A percentile compares a stretch with the other conserved stretches of the same genome.
phyloP scores from a whole-genome alignment of 1,140 invertebrate genomes.

The Nautilus pompilius region DNA sequence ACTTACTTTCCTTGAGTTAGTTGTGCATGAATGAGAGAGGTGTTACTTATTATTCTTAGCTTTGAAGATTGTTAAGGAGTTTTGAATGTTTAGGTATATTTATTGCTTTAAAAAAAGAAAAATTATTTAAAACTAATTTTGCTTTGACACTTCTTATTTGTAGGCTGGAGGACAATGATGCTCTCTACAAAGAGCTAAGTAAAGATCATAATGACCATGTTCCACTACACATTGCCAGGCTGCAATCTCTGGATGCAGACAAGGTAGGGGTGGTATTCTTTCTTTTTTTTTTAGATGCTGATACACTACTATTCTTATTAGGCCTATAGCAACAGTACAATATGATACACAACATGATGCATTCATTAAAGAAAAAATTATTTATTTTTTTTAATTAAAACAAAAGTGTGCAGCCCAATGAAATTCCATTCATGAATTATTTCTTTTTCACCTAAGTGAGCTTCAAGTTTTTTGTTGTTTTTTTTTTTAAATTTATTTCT shows the following conservation, averaged over 20 bases:
- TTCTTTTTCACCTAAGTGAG: background rate
- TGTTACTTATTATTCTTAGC: no score
- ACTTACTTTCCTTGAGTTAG: background rate
- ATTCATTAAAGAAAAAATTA: background rate
- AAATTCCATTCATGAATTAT: background rate
- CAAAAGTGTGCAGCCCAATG: background rate
- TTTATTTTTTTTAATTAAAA: background rate
- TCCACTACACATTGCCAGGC: conserved; percentile 71
- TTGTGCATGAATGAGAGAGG: no score
- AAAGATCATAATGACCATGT: conserved; percentile 70
- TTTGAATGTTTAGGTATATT: background rate
- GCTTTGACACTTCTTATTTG: conserved; percentile 1
- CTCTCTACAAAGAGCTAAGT: conserved; percentile 72
- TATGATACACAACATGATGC: no score
- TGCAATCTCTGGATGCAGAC: conserved; percentile 70
- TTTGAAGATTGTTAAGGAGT: no score
- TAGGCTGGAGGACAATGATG: conserved; percentile 34
- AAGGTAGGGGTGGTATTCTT: conserved; percentile 27
- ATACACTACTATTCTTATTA: background rate
- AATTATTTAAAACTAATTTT: background rate
- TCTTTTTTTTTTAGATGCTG: background rate
- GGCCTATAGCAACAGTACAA: background rate
- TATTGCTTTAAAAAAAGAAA: background rate
- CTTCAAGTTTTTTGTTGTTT: background rate
- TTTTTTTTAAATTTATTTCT: background rate